Conservation (phyloP, 2,888 invertebrate species). For the Nomada hirtipes region DNA sequence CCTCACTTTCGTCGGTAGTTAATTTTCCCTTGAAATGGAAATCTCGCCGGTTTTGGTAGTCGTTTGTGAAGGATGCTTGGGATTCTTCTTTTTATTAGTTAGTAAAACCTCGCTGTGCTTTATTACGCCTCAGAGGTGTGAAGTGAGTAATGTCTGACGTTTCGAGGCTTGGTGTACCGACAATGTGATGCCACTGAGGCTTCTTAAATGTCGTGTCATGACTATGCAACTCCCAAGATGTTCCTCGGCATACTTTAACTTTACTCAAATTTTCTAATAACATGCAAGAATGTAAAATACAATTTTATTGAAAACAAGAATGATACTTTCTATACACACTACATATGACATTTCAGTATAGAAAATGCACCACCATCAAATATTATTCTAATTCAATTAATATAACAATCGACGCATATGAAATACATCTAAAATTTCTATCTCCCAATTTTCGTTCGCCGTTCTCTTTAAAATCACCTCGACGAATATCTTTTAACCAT, state of each 20-base stretch:
- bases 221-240: conserved; percentile 4
- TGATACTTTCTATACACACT: too few relatives aligned
- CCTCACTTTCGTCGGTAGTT: neutral
- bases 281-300: too few relatives aligned
- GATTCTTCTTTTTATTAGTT: neutral
- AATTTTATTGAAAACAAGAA: too few relatives aligned
- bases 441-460: neutral
- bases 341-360: too few relatives aligned
- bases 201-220: conserved; percentile 17
- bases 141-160: conserved; percentile 23
- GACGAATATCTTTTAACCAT: neutral
- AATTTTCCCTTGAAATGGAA: neutral
- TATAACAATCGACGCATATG: too few relatives aligned
- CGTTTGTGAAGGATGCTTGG: neutral
- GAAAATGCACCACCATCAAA: too few relatives aligned
- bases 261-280: neutral
- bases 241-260: conserved; percentile 1
- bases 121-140: neutral
- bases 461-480: neutral
- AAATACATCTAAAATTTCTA: too few relatives aligned
- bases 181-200: conserved; percentile 17
- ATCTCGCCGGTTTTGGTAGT: neutral
- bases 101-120: neutral
- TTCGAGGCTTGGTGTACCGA: conserved; percentile 14
- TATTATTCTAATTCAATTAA: too few relatives aligned